Evolutionary conservation across 2,888 invertebrate species (phyloP).

Genomic region (Agrotis ipsilon): DNA sequence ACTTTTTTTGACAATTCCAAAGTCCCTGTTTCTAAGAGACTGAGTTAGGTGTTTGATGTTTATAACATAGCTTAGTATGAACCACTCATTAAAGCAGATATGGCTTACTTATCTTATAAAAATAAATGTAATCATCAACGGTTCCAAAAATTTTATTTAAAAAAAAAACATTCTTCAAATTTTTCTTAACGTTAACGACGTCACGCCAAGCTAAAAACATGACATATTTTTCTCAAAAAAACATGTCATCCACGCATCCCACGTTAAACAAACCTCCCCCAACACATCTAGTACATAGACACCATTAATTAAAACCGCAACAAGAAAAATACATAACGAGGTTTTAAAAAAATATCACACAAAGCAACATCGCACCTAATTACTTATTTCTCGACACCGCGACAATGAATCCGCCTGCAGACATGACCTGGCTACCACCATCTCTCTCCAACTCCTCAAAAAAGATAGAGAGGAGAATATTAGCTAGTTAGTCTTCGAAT

Average conservation of each 20-base stretch:
- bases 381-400: constrained; percentile 84
- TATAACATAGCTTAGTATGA: too few relatives aligned
- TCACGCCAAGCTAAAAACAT: constrained; percentile 8
- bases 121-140: too few relatives aligned
- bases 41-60: too few relatives aligned
- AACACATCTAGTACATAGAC: constrained; percentile 34
- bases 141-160: background rate
- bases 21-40: too few relatives aligned
- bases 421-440: constrained; percentile 72
- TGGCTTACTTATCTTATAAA: too few relatives aligned
- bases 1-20: too few relatives aligned
- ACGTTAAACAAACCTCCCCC: constrained; percentile 35
- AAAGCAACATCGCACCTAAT: constrained; percentile 85
- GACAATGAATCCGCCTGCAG: constrained; percentile 82
- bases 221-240: constrained; percentile 15
- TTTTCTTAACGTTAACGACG: background rate
- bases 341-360: constrained; percentile 67
- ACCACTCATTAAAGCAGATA: too few relatives aligned
- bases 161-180: constrained; percentile 3
- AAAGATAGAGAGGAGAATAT: constrained; percentile 62
- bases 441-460: constrained; percentile 55
- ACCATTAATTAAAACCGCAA: constrained; percentile 68
- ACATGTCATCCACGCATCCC: background rate
- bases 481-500: constrained; percentile 85
- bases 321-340: constrained; percentile 64